A percentile compares a stretch with the other conserved stretches of the same genome.
phyloP scores from a whole-genome alignment of 2,113 vertebrate species.

The Oncorhynchus keta region DNA sequence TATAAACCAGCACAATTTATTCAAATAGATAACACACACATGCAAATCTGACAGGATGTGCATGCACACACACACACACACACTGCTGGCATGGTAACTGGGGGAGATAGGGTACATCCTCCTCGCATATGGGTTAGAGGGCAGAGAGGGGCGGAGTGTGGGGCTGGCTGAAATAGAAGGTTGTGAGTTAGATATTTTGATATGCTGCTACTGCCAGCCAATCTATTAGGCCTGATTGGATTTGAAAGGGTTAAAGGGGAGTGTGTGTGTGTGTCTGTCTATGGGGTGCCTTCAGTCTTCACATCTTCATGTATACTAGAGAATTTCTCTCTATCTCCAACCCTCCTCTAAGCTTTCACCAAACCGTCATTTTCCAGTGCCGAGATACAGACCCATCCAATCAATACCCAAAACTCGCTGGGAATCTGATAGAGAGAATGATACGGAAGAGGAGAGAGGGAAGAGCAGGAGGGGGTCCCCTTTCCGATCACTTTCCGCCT shows the following conservation, averaged over 20 bases:
- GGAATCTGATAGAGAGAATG: constrained; percentile 70
- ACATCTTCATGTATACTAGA: constrained; percentile 79
- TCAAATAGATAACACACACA: constrained; percentile 88
- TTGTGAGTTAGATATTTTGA: neutral
- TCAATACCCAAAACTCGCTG: constrained; percentile 84
- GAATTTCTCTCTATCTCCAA: constrained; percentile 46
- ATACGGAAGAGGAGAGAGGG: constrained; percentile 18
- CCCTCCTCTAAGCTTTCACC: constrained; percentile 68
- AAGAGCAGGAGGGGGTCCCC: neutral
- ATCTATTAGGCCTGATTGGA: too few relatives aligned
- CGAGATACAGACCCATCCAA: constrained; percentile 75
- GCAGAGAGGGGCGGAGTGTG: constrained; percentile 69
- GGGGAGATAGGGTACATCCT: constrained; percentile 66
- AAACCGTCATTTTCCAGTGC: constrained; percentile 86
- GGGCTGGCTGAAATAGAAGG: neutral
- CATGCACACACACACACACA: neutral
- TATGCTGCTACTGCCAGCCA: neutral
- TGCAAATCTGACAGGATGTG: constrained; percentile 78
- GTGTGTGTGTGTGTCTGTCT: constrained; percentile 65
- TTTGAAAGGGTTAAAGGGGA: too few relatives aligned
- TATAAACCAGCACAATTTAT: constrained; percentile 94
- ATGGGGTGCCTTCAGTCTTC: constrained; percentile 79
- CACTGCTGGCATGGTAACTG: constrained; percentile 86
- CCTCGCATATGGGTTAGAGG: constrained; percentile 77
- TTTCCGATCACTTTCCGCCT: neutral